These are phyloP conservation scores for Sminthopsis crassicaudata DNA, from an alignment of 2,113 vertebrate species.

Conservation along the genomic window DNA sequence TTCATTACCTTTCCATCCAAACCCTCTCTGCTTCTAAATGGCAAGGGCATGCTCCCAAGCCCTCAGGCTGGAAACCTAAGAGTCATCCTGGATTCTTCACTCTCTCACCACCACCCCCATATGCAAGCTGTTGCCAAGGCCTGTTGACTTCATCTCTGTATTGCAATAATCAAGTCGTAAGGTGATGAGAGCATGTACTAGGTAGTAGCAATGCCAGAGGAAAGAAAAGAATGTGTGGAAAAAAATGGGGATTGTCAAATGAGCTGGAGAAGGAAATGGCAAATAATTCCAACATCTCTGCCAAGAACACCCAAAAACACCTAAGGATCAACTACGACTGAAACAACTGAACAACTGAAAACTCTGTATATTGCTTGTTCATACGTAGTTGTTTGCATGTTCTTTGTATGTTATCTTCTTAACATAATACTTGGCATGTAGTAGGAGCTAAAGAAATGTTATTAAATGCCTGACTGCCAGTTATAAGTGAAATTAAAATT, in stretches of 20 bases:
- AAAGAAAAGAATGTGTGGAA: no score
- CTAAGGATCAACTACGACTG: not conserved
- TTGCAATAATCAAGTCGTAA: not conserved
- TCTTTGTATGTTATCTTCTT: not conserved
- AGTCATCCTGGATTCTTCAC: not conserved
- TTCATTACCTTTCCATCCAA: not conserved
- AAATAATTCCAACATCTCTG: not conserved
- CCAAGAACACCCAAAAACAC: not conserved
- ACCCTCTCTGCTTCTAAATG: not conserved
- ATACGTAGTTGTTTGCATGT: not conserved
- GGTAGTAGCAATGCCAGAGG: no score
- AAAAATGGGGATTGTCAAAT: not conserved
- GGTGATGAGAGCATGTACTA: no score
- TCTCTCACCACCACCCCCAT: not conserved
- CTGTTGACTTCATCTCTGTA: not conserved
- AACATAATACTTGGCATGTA: not conserved
- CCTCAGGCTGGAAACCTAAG: no score
- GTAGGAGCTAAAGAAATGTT: not conserved
- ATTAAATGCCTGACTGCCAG: not conserved
- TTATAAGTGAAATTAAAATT: constrained; percentile 25
- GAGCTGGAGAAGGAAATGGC: not conserved
- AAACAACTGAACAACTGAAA: not conserved
- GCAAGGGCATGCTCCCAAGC: not conserved
- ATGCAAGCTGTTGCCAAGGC: not conserved
- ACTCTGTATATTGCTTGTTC: not conserved